Conservation (phyloP, 2,113 vertebrate species). For the Plestiodon gilberti region DNA sequence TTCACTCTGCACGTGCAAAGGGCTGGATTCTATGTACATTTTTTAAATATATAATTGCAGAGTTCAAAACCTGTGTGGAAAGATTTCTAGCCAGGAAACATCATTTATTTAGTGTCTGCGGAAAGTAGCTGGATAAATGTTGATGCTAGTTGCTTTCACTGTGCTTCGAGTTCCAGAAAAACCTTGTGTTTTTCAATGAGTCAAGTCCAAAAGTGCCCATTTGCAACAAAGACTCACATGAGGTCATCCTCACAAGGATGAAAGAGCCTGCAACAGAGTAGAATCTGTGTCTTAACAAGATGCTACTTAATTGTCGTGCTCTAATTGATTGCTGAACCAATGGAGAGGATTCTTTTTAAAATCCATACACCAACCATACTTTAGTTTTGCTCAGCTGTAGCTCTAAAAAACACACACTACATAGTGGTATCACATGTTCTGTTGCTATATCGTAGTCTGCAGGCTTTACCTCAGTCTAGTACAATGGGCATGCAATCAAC, state of each 20-base stretch:
- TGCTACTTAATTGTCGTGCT: not conserved
- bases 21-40: constrained; percentile 16
- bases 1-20: constrained; percentile 6
- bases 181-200: not conserved
- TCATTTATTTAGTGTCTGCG: not conserved
- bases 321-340: not conserved
- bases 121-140: constrained; percentile 6
- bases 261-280: fast-evolving
- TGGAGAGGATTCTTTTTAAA: not conserved
- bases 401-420: not conserved
- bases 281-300: not conserved
- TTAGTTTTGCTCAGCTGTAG: not conserved
- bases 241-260: not conserved
- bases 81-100: constrained; percentile 24
- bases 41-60: not conserved
- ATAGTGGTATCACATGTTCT: not conserved
- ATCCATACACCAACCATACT: not conserved
- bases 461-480: not conserved
- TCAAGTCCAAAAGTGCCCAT: not conserved
- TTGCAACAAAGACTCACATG: not conserved
- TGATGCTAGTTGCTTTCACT: not conserved
- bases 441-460: not conserved
- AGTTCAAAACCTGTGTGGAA: constrained; percentile 3
- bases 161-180: not conserved
- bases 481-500: not conserved